phyloP scores from a whole-genome alignment of 2,797 vertebrate genomes.

The Aeoliscus strigatus region DNA sequence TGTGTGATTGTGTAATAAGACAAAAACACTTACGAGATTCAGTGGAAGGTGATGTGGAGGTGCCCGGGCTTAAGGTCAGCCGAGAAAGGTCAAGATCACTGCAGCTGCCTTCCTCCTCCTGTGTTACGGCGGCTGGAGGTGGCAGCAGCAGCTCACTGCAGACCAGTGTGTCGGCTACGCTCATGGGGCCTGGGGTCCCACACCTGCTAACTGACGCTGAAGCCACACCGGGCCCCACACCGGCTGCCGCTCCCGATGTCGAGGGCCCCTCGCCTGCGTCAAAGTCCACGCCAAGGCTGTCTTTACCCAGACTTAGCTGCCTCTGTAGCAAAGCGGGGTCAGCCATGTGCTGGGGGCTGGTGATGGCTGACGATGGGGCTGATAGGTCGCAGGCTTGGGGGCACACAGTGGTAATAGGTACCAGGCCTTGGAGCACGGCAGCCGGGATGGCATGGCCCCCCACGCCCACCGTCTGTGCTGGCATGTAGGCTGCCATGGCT shows the following conservation, averaged over 20 bases:
- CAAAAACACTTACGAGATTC: constrained; percentile 88
- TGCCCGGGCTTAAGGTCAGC: constrained; percentile 97
- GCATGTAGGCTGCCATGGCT: constrained; percentile 96
- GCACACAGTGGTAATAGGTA: constrained; percentile 84
- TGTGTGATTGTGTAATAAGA: background rate
- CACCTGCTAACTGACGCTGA: constrained; percentile 61
- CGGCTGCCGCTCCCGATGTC: constrained; percentile 43
- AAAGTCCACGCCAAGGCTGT: constrained; percentile 43
- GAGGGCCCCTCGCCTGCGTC: constrained; percentile 66
- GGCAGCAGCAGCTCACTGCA: constrained; percentile 86
- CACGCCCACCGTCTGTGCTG: constrained; percentile 93
- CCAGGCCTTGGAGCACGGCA: constrained; percentile 92
- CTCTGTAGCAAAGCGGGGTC: constrained; percentile 84
- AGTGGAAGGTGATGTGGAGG: constrained; percentile 96
- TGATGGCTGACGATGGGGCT: constrained; percentile 78
- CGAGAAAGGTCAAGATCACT: constrained; percentile 99
- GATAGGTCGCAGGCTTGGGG: constrained; percentile 73
- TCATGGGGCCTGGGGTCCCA: constrained; percentile 58
- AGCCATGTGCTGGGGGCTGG: constrained; percentile 85
- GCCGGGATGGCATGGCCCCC: constrained; percentile 93
- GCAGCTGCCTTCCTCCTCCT: constrained; percentile 95
- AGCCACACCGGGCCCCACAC: constrained; percentile 21
- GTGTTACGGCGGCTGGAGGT: constrained; percentile 94
- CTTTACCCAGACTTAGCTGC: constrained; percentile 71
- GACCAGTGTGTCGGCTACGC: constrained; percentile 73